Evolutionary conservation across 2,797 vertebrate species (phyloP).

Genomic region (Enteromius treurensis): DNA sequence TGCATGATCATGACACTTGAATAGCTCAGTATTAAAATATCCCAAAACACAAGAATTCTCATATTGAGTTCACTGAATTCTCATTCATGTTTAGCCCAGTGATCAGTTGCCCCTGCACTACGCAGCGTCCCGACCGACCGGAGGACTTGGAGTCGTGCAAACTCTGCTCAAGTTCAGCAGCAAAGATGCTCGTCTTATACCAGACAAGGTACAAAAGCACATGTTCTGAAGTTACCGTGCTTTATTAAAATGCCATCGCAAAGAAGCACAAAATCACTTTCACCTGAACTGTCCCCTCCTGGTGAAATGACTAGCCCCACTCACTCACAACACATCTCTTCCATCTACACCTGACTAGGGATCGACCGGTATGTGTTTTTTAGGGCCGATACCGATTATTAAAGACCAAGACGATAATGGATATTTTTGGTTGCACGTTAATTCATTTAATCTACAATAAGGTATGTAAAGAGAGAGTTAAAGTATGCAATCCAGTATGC

Average conservation of each 20-base stretch:
- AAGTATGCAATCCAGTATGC: too few relatives aligned
- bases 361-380: too few relatives aligned
- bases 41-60: not conserved
- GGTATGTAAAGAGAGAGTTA: too few relatives aligned
- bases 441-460: too few relatives aligned
- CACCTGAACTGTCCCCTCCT: not conserved
- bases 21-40: not conserved
- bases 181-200: slow-evolving; percentile 66
- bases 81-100: slow-evolving; percentile 55
- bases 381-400: too few relatives aligned
- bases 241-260: too few relatives aligned
- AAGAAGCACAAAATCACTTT: too few relatives aligned
- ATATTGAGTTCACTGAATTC: not conserved
- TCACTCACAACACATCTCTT: not conserved
- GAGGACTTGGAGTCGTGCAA: slow-evolving; percentile 60
- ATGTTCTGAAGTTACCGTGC: too few relatives aligned
- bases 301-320: not conserved
- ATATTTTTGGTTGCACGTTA: too few relatives aligned
- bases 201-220: slow-evolving; percentile 63
- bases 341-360: too few relatives aligned
- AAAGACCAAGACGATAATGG: too few relatives aligned
- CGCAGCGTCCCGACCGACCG: slow-evolving; percentile 61
- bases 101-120: slow-evolving; percentile 70
- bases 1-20: not conserved
- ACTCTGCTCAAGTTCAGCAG: slow-evolving; percentile 67